Evolutionary conservation across 1,140 invertebrate species (phyloP), one percentile per base, ranked within the genome.

Genomic region (Drosophila ercepeae): DNA sequence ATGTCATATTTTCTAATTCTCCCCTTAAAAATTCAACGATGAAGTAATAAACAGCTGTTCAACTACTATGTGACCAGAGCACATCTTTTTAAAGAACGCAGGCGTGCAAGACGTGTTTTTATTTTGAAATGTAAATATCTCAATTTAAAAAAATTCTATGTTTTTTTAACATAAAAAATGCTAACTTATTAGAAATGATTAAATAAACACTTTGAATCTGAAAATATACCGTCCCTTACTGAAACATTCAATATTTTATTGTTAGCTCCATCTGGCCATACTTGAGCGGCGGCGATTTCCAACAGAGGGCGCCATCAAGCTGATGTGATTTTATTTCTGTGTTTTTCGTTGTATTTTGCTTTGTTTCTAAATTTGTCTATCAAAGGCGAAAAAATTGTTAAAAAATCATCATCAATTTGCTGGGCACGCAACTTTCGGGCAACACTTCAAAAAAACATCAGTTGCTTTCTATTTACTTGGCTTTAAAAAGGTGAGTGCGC

Each of bases 21-120:
- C 50, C 39, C 46, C 57, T 42, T 42, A 41, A 29, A 44, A 61
- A 65, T 41, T 44, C 13, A 32, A 41, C 45, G 82, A 86, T 86
- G 82, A 86, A 86, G 81, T 86, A 86, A 86, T 65, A 73, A 76
- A 55, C 76, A 86, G 68, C 76, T 88, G 82, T 60, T 73, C n/a
- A 0, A 6, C 4, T 2, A 3, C 4, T 44, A 25, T 32, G 49
- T 50, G n/a, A 16, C 36, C 36, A 39, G 32, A 13, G 2, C 1
- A 11, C 3, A 34, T 13, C 2, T 34, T 34, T 34, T 34, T 13
- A 4, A n/a, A 34, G 9, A n/a, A 34, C 32, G 13, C 29, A 32
- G 11, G 29, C 29, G 9, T 27, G 29, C 3, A 32, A 32, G 29
- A 11, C 11, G 11, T 1, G 2, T 29, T 29, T 29, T 29, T 9